Evolutionary conservation across 2,113 vertebrate genomes (phyloP), one percentile per base, ranked within the genome.

Genomic region (Phasianus colchicus): DNA sequence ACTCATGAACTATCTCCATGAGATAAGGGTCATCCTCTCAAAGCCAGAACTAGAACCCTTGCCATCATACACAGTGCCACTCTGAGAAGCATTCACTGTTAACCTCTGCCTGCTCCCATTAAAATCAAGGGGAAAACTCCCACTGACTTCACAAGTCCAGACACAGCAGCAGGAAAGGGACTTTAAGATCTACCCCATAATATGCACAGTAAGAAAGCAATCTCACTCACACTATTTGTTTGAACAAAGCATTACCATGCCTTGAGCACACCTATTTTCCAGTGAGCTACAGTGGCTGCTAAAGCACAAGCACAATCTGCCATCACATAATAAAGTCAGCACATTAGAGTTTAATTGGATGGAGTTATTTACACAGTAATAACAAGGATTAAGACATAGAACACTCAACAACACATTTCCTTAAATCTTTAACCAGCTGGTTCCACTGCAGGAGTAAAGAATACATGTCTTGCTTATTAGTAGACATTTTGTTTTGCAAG

Each of bases 271-370:
- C 83, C 88, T 90, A 73, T 91, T 94, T 95, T 92, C 86, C 92
- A 43, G 84, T 82, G 85, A 94, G 79, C 82, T 95, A 83, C 88
- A 40, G 83, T 74, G 75, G 50, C 83, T 95, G 61, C 81, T 95
- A 89, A 91, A 95, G 89, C 80, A 81, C 80, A 90, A 89, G 72
- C 84, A 82, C 91, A 94, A 89, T 92, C 81, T 81, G 61, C 96
- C 61, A 67, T 88, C 83, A 42, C 73, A 60, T 92, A 93, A 88
- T 92, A 92, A 96, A 96, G 82, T 92, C 94, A 96, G 84, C 91
- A 93, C 96, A 96, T 97, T 97, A 95, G 27, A 54, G 76, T 96
- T 96, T 96, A 96, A 96, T 96, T 97, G 93, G 86, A 93, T 95
- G 54, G 95, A 96, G 80, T 86, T 50, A 71, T 97, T 96, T 96